These are phyloP conservation scores for Pterocles orientalis DNA, from an alignment of 2,113 vertebrate species.

Conservation along the genomic window DNA sequence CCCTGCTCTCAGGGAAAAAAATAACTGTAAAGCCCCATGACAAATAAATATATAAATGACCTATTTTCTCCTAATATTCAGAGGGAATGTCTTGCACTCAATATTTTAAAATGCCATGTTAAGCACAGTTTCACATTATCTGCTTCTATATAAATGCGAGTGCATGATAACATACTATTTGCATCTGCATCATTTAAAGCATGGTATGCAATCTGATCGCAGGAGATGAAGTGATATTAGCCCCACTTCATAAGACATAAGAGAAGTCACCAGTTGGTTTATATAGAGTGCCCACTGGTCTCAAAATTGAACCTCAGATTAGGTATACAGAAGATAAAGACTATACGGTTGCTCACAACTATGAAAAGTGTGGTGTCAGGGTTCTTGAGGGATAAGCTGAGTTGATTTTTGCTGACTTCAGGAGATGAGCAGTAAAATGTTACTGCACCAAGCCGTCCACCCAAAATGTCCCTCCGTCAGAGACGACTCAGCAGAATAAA, in stretches of 20 bases:
- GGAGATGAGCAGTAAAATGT: background rate
- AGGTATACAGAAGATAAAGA: background rate
- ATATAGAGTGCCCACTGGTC: background rate
- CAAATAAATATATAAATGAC: background rate
- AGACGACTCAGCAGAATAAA: slow-evolving; percentile 11
- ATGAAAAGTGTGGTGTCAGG: background rate
- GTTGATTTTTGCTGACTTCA: background rate
- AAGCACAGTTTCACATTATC: background rate
- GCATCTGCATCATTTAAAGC: background rate
- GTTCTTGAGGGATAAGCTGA: background rate
- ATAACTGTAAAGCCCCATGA: background rate
- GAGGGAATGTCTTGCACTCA: background rate
- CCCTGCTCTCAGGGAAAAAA: background rate
- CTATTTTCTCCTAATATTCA: background rate
- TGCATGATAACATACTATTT: background rate
- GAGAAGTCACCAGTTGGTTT: background rate
- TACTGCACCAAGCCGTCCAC: background rate
- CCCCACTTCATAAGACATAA: background rate
- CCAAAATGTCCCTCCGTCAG: background rate
- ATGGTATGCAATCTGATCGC: background rate
- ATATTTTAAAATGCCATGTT: background rate
- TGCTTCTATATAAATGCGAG: background rate
- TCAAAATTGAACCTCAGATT: background rate
- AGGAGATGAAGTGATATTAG: background rate
- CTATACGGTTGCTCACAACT: background rate